These are phyloP conservation scores for Belgica antarctica DNA, from an alignment of 2,888 invertebrate genomes.

Conservation along the genomic window DNA sequence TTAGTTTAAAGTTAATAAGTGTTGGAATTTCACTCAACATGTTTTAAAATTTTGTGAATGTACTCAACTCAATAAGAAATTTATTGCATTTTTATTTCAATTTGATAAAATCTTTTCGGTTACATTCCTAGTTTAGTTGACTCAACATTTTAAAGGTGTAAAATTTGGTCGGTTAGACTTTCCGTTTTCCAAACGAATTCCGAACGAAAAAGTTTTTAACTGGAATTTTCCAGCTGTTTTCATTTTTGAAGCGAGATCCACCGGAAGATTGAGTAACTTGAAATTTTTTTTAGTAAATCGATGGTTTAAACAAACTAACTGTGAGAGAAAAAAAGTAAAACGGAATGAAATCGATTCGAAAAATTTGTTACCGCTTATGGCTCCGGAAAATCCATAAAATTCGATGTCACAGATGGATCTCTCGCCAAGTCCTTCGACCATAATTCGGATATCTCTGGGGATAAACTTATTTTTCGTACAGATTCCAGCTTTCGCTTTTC, in stretches of 20 bases:
- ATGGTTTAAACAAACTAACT: slow-evolving; percentile 18
- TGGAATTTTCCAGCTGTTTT: slow-evolving; percentile 19
- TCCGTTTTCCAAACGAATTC: no score
- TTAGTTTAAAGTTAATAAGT: no score
- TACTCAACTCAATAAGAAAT: no score
- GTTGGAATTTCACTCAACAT: no score
- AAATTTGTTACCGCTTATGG: slow-evolving; percentile 21
- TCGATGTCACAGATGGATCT: slow-evolving; percentile 21
- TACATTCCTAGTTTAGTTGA: no score
- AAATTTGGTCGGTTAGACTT: no score
- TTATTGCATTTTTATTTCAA: no score
- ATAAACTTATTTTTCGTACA: background rate
- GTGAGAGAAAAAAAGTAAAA: no score
- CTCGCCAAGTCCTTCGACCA: background rate
- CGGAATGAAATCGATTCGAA: slow-evolving; percentile 1
- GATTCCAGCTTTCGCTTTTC: background rate
- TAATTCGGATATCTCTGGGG: slow-evolving; percentile 15
- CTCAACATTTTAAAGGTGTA: no score
- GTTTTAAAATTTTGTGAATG: no score
- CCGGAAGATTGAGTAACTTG: slow-evolving; percentile 1
- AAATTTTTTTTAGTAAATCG: slow-evolving; percentile 11
- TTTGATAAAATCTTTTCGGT: no score
- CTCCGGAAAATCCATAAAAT: slow-evolving; percentile 26
- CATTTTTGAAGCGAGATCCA: background rate
- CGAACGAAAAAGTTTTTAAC: background rate